Base-by-base conservation (phyloP, 2,797 vertebrate species). In the Sternotherus odoratus region DNA sequence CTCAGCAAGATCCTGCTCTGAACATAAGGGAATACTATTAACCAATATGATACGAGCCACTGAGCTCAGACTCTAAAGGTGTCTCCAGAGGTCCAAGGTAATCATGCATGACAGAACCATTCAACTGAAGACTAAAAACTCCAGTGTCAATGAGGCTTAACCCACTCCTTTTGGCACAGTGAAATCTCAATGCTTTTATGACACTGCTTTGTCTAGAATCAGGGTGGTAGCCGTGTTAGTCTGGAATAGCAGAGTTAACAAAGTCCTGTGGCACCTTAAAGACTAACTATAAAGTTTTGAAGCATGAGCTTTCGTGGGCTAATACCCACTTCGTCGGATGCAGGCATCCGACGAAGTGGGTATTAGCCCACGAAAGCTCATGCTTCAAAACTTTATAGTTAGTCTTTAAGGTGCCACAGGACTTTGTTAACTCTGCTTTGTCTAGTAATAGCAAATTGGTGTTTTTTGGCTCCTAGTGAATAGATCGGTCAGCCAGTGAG, bases 71-170 rank as follows among this genome's bases (percentile, higher is more conserved):
- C 13, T 1, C 21, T 4, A 12, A 43, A 60, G 56, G 79, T 51
- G 49, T n/a, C 80, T 79, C 12, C 48, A 6, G 82, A 56, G 60
- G 26, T 1, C 6, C 51, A 2, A 30, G 69, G 26, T 13, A 13
- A 8, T 3, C 0, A 0, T 13, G 77, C n/a, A 12, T 0, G 2
- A 13, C 82, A 66, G n/a, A 60, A 1, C 36, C 2, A 24, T 53
- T 83, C 7, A 13, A 85, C 53, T 66, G 36, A 3, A 3, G 28
- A 26, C 13, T 26, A 21, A 53, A 66, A 43, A 1, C 11, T 23
- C 1, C 30, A 3, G 2, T 2, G 16, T 6, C 51, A 2, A 75
- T 63, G 1, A 49, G 48, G 36, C 21, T 46, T 74, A 6, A 6
- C 24, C 13, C n/a, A 7, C 21, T 79, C 17, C 66, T 17, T 53